phyloP scores from a whole-genome alignment of 64 coral and sea anemone genomes.

The Montipora capricornis region DNA sequence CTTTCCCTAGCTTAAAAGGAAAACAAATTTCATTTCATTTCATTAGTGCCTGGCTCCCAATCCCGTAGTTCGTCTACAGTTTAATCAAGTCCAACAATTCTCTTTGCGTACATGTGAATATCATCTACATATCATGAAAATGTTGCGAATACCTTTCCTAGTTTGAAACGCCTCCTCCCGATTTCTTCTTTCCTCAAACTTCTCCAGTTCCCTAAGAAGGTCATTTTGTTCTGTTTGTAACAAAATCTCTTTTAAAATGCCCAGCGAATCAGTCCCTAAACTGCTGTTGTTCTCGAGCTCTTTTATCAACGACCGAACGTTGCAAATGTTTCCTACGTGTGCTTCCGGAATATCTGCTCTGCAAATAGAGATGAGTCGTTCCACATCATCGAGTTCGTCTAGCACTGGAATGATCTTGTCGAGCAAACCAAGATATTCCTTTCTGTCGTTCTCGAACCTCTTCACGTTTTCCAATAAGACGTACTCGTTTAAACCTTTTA shows the following conservation, averaged over 20 bases:
- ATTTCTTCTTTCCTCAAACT: not conserved
- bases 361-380: not conserved
- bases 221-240: not conserved
- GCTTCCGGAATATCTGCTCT: not conserved
- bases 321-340: not conserved
- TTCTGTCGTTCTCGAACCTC: not conserved
- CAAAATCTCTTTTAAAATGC: not conserved
- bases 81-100: too few relatives aligned
- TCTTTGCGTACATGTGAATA: too few relatives aligned
- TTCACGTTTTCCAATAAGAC: not conserved
- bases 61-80: too few relatives aligned
- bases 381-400: conserved; percentile 21
- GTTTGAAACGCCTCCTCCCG: not conserved
- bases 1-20: too few relatives aligned
- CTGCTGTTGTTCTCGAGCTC: not conserved
- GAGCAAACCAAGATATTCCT: not conserved
- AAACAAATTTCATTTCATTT: too few relatives aligned
- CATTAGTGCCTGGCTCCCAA: too few relatives aligned
- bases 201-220: not conserved
- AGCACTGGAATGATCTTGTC: not conserved
- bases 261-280: not conserved
- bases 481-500: not conserved
- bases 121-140: too few relatives aligned
- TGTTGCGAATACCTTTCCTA: not conserved
- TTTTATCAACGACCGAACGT: conserved; percentile 32